Percentiles rank a stretch among this genome's conserved stretches.
These are phyloP conservation scores for Catotricha subobsoleta DNA, from an alignment of 2,888 invertebrate genomes.

Conservation along the genomic window DNA sequence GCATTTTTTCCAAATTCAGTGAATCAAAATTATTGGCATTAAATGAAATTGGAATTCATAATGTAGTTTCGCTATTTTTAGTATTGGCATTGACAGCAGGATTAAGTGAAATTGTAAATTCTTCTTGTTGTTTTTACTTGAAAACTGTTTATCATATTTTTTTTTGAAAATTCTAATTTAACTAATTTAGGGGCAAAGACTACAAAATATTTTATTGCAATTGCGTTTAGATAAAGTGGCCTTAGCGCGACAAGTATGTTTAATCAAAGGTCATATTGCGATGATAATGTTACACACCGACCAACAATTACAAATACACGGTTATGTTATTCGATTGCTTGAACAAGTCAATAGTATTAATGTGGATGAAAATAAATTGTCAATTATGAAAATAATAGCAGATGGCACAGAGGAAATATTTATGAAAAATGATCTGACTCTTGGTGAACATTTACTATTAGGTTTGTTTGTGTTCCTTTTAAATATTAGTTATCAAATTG, in stretches of 20 bases:
- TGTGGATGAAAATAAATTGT: slow-evolving; percentile 14
- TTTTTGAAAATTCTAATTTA: background rate
- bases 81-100: slow-evolving; percentile 21
- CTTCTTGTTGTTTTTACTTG: background rate
- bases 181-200: slow-evolving; percentile 19
- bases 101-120: slow-evolving; percentile 16
- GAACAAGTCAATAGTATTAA: background rate
- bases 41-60: slow-evolving; percentile 36
- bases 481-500: background rate
- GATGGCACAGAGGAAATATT: too few species aligned
- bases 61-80: slow-evolving; percentile 30
- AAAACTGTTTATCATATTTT: background rate
- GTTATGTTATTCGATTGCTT: slow-evolving; percentile 14
- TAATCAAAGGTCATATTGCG: slow-evolving; percentile 27
- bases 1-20: slow-evolving; percentile 40
- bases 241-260: slow-evolving; percentile 19
- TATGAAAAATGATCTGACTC: too few species aligned
- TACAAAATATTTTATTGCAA: slow-evolving; percentile 24
- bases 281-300: slow-evolving; percentile 25
- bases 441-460: slow-evolving; percentile 22
- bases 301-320: slow-evolving; percentile 20
- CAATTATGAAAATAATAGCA: slow-evolving; percentile 20
- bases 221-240: slow-evolving; percentile 24
- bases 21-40: slow-evolving; percentile 35
- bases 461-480: slow-evolving; percentile 9